Percentiles rank a stretch among this genome's conserved stretches.
These are phyloP conservation scores for Pasiphila rectangulata DNA, from an alignment of 2,888 invertebrate species.

Conservation along the genomic window DNA sequence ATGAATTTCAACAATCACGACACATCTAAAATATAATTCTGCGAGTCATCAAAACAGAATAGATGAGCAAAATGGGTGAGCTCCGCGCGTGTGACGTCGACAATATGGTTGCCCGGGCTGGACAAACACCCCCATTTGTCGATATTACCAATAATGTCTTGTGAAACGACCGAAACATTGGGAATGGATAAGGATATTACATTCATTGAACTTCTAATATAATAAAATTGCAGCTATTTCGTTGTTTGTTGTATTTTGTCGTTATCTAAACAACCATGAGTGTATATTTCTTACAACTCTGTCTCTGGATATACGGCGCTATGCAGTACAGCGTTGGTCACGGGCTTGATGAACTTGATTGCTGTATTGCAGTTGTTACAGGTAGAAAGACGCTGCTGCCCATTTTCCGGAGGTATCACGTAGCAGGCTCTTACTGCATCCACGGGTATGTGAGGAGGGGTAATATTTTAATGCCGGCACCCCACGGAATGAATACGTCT, in stretches of 20 bases:
- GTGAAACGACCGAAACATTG: slow-evolving; percentile 47
- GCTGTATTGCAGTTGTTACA: no score
- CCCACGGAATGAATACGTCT: no score
- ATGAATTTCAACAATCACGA: slow-evolving; percentile 15
- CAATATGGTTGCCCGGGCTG: slow-evolving; percentile 41
- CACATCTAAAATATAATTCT: slow-evolving; percentile 64
- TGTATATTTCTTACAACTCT: no score
- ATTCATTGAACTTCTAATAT: not conserved
- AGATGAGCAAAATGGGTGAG: slow-evolving; percentile 65
- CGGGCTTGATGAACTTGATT: no score
- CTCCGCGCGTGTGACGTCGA: slow-evolving; percentile 47
- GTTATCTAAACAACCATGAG: no score
- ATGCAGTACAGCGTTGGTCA: no score
- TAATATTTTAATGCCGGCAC: no score
- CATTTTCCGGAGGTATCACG: no score
- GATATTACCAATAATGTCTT: slow-evolving; percentile 54
- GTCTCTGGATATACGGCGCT: no score
- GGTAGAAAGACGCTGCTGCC: no score
- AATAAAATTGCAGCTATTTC: not conserved
- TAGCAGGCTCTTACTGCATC: no score
- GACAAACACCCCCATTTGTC: slow-evolving; percentile 54
- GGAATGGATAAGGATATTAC: slow-evolving; percentile 3
- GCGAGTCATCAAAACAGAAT: slow-evolving; percentile 67
- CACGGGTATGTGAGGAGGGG: no score
- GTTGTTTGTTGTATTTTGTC: not conserved